Base-by-base conservation (phyloP, 1,140 invertebrate species). In the Temnothorax longispinosus region DNA sequence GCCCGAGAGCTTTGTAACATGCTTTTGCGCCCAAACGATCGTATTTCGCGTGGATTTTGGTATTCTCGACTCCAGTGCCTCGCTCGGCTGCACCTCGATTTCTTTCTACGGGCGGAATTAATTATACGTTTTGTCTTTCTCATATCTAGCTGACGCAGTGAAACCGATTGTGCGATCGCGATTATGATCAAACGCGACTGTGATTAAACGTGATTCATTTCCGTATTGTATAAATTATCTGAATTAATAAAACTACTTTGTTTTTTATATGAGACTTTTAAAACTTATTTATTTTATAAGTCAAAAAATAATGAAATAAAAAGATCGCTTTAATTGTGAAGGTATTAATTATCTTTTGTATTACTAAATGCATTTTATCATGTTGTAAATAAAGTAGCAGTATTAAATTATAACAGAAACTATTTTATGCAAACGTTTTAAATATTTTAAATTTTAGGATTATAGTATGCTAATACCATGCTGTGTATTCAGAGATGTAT, bases 91-190 rank as follows among this genome's bases (percentile, higher is more conserved):
- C 27, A 50, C 11, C 13, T 58, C 54, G 18, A 84, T 47, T 75
- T 82, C 80, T 74, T 84, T 74, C 41, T 35, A 74, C 38, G 38
- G 18, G 7, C 67, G 10, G 41, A 82, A 82, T 84, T 60, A 84
- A 84, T 84, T 82, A 74, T 41, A 56, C 18, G 27, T 10, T 62
- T 74, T 50, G 54, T 74, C 41, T 38, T 58, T 74, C 27, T 84
- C 41, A 60, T 74, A 60, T 82, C 7, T 72, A 60, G 38, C 27
- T 50, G 27, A 82, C 11, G 18, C n/a, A 44, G 15, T 10, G 11
- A 60, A 75, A 84, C 13, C 1, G 21, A 15, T 75, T 75, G 18
- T 74, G 54, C 11, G 10, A 27, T 27, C 15, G 21, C 52, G 21
- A 71, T 3, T 35, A 58, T 38, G 8, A 75, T 47, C 18, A 38